These are phyloP conservation scores for Gymnoscopelus microlampas DNA, from an alignment of 2,797 vertebrate species.

Conservation along the genomic window DNA sequence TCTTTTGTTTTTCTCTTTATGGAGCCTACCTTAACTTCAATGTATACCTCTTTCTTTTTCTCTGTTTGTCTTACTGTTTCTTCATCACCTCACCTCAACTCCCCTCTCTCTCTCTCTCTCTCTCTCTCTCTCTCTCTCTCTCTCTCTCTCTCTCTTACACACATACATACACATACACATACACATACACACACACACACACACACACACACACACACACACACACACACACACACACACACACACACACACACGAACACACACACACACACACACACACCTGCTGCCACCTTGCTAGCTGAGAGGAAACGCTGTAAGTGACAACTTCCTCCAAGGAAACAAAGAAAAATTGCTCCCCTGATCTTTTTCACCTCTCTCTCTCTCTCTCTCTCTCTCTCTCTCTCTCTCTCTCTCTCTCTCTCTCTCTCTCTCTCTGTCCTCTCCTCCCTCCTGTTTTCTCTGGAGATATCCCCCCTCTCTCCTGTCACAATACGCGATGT, in stretches of 20 bases:
- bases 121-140: neutral
- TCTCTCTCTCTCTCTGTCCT: too few species aligned
- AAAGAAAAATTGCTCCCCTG: conserved; percentile 49
- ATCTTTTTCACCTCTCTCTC: conserved; percentile 41
- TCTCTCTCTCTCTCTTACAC: too few species aligned
- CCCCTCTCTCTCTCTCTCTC: neutral
- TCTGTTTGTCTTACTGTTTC: neutral
- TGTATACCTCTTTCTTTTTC: neutral
- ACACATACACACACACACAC: too few species aligned
- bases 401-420: conserved; percentile 19
- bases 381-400: conserved; percentile 43
- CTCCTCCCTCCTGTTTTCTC: conserved; percentile 52
- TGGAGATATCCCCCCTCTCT: conserved; percentile 55
- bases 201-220: too few species aligned
- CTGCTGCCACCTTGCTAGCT: conserved; percentile 49
- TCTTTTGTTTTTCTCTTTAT: neutral
- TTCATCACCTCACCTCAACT: too few species aligned
- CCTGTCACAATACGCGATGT: conserved; percentile 24
- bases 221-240: too few species aligned
- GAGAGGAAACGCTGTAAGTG: conserved; percentile 61
- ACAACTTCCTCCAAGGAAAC: conserved; percentile 70
- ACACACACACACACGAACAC: conserved; percentile 5
- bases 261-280: conserved; percentile 40
- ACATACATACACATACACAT: too few species aligned
- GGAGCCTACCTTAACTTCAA: too few species aligned